phyloP scores from a whole-genome alignment of 2,797 vertebrate species.

The Austrolebias charrua region DNA sequence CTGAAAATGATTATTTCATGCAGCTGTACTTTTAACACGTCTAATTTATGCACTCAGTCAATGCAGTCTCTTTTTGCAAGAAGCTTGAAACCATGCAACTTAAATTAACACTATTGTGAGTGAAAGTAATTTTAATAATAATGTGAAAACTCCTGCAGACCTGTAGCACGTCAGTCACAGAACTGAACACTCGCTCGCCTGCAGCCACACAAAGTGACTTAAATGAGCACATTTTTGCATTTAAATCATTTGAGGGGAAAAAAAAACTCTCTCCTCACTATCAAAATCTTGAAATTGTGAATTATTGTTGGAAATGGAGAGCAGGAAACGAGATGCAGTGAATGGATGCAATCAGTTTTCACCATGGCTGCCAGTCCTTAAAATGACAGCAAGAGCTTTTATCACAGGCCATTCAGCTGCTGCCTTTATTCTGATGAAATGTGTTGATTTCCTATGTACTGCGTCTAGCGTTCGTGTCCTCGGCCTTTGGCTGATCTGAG shows the following conservation, averaged over 20 bases:
- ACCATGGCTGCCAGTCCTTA: constrained; percentile 55
- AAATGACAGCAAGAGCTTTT: constrained; percentile 65
- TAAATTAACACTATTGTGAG: background rate
- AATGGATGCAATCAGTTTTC: constrained; percentile 71
- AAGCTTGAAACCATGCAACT: background rate
- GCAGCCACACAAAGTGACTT: constrained; percentile 10
- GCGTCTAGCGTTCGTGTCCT: constrained; percentile 40
- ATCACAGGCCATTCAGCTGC: constrained; percentile 66
- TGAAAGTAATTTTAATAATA: constrained; percentile 12
- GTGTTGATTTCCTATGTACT: constrained; percentile 64
- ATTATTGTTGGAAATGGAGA: constrained; percentile 60
- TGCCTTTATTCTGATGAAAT: constrained; percentile 63
- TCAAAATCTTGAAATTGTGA: constrained; percentile 47
- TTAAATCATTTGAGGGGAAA: constrained; percentile 35
- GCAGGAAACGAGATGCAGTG: constrained; percentile 69
- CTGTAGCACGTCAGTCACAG: constrained; percentile 2
- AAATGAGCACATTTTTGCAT: constrained; percentile 31
- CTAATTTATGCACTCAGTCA: background rate
- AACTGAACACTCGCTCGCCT: constrained; percentile 22
- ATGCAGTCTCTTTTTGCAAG: background rate
- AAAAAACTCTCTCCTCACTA: constrained; percentile 6
- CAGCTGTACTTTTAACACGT: background rate
- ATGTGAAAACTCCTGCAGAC: constrained; percentile 18
- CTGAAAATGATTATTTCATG: background rate
- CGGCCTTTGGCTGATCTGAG: constrained; percentile 50